phyloP scores from a whole-genome alignment of 2,888 invertebrate species.

The Apeira syringaria region DNA sequence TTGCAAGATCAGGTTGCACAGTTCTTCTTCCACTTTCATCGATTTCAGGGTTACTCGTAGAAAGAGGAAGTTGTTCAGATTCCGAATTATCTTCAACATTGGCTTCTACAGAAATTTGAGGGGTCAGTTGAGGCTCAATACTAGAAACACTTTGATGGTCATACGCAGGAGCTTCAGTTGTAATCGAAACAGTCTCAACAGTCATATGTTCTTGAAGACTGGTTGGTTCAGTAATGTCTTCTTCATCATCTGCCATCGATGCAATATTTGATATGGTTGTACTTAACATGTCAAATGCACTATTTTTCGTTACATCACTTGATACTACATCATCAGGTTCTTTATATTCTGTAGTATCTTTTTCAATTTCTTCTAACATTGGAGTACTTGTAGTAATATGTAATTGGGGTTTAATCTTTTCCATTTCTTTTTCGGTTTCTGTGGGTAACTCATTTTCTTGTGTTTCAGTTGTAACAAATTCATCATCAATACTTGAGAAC shows the following conservation, averaged over 20 bases:
- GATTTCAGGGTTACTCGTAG: slow-evolving; percentile 7
- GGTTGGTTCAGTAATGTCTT: slow-evolving; percentile 2
- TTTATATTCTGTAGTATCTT: slow-evolving; percentile 25
- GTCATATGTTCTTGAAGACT: slow-evolving; percentile 1
- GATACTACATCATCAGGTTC: slow-evolving; percentile 16
- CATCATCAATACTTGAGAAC: slow-evolving; percentile 26
- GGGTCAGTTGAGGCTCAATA: slow-evolving; percentile 2
- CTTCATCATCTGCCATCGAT: slow-evolving; percentile 2
- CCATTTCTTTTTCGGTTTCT: slow-evolving; percentile 15
- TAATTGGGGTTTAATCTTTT: slow-evolving; percentile 14
- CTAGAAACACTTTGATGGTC: slow-evolving; percentile 11
- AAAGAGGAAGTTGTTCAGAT: slow-evolving; percentile 6
- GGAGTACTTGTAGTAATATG: slow-evolving; percentile 30
- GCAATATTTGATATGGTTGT: slow-evolving; percentile 13
- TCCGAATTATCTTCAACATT: slow-evolving; percentile 6
- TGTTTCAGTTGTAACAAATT: slow-evolving; percentile 27
- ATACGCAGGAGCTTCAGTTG: slow-evolving; percentile 10
- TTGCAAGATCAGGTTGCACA: slow-evolving; percentile 21
- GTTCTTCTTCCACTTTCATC: slow-evolving; percentile 34
- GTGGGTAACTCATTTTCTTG: slow-evolving; percentile 11
- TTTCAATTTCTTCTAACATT: slow-evolving; percentile 37
- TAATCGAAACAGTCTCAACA: slow-evolving; percentile 3
- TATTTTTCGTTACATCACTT: slow-evolving; percentile 12
- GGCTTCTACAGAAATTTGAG: background rate
- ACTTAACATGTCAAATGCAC: slow-evolving; percentile 5